Conservation (phyloP, 2,888 invertebrate species). For the Eurytoma californica region DNA sequence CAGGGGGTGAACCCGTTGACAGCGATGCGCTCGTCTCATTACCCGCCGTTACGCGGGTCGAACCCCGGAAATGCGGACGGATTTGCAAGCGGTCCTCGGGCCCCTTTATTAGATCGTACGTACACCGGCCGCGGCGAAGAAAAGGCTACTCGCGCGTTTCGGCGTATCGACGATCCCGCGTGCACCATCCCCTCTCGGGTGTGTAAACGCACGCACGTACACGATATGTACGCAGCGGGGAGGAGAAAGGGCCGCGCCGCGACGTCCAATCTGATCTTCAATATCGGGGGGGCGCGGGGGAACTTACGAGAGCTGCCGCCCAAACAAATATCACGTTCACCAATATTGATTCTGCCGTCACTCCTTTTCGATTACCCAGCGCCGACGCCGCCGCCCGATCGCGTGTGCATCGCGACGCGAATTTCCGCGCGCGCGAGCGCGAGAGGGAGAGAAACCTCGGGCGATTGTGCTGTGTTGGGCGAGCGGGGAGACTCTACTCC, state of each 20-base stretch:
- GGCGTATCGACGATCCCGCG: too few relatives aligned
- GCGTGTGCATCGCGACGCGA: conserved; percentile 22
- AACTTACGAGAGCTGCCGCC: conserved; percentile 35
- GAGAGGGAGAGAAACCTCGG: background rate
- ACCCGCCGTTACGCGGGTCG: conserved; percentile 20
- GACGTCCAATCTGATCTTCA: conserved; percentile 34
- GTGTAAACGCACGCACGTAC: background rate
- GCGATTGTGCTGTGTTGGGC: background rate
- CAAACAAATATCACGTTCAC: conserved; percentile 64
- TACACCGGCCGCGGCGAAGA: background rate
- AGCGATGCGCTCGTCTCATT: conserved; percentile 20
- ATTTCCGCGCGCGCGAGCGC: background rate
- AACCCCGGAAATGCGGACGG: conserved; percentile 16
- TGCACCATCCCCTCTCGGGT: background rate
- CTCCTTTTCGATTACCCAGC: conserved; percentile 56
- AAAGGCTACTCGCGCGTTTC: background rate
- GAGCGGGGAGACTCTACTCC: too few relatives aligned
- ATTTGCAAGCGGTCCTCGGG: conserved; percentile 15
- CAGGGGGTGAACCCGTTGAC: conserved; percentile 39
- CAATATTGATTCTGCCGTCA: conserved; percentile 63
- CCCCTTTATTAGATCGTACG: conserved; percentile 26
- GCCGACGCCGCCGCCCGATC: conserved; percentile 41
- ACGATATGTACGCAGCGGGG: background rate
- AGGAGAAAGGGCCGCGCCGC: background rate
- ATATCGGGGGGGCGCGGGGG: conserved; percentile 17